Evolutionary conservation across 2,888 invertebrate species (phyloP).

Genomic region (Eupithecia subumbrata): DNA sequence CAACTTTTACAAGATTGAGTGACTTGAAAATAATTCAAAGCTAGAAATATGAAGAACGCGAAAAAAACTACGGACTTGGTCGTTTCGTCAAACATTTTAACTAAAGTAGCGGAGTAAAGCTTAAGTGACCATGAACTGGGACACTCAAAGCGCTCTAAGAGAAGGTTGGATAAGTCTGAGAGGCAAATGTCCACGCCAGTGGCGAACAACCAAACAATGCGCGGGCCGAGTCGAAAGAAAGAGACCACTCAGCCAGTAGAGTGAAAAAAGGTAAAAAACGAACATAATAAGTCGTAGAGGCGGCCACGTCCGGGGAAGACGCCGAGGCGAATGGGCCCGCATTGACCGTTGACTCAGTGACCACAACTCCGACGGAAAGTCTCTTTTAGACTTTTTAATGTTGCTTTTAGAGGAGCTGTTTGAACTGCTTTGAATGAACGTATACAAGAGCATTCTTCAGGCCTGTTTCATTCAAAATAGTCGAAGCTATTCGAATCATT

Average conservation of each 20-base stretch:
- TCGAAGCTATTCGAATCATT: constrained; percentile 7
- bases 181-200: constrained; percentile 71
- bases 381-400: constrained; percentile 24
- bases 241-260: constrained; percentile 69
- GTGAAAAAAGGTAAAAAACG: constrained; percentile 68
- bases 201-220: constrained; percentile 67
- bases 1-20: constrained; percentile 18
- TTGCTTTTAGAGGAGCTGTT: constrained; percentile 15
- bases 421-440: constrained; percentile 7
- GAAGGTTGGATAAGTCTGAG: constrained; percentile 60
- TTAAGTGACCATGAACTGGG: constrained; percentile 60
- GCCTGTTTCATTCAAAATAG: constrained; percentile 1
- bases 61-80: constrained; percentile 38
- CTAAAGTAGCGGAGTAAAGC: constrained; percentile 46
- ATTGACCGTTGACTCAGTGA: constrained; percentile 66
- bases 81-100: constrained; percentile 47
- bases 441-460: constrained; percentile 1
- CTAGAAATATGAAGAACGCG: constrained; percentile 17
- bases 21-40: constrained; percentile 19
- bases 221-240: constrained; percentile 64
- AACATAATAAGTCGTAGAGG: constrained; percentile 71
- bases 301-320: constrained; percentile 67
- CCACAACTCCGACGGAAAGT: constrained; percentile 56
- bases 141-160: constrained; percentile 53
- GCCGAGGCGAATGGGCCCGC: constrained; percentile 53